Conservation (phyloP, 2,113 vertebrate species). For the Bubalus kerabau region DNA sequence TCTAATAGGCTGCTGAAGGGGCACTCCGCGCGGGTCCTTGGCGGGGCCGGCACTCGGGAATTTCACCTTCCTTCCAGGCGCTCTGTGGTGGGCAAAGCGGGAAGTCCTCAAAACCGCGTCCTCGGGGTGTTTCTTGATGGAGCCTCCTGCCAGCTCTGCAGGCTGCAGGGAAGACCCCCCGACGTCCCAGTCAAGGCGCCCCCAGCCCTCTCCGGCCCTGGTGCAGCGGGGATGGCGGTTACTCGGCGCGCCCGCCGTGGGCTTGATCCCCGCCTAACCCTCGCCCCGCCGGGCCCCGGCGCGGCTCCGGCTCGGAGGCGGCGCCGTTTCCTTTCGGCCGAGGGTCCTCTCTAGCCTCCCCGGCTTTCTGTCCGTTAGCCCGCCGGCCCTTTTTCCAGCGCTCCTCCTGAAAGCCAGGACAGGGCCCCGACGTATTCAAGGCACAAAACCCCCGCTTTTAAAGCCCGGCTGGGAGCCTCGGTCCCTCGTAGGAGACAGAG, state of each 20-base stretch:
- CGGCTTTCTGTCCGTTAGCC: background rate
- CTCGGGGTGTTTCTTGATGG: background rate
- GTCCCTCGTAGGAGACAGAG: background rate
- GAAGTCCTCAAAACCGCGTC: background rate
- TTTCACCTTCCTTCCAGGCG: background rate
- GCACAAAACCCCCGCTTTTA: background rate
- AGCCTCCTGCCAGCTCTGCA: background rate
- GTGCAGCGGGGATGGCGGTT: background rate
- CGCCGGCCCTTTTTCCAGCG: background rate
- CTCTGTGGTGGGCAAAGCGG: background rate
- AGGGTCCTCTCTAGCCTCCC: no score
- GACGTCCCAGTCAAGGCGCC: background rate
- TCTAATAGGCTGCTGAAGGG: background rate
- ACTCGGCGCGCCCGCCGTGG: rapidly evolving
- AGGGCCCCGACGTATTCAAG: background rate
- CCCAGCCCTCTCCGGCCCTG: background rate
- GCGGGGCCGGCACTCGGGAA: rapidly evolving
- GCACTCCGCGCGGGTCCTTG: background rate
- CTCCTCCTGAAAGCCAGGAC: background rate
- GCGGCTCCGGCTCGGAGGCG: rapidly evolving
- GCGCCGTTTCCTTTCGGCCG: background rate
- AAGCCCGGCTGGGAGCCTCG: background rate
- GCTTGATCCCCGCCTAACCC: rapidly evolving
- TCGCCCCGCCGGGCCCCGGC: rapidly evolving
- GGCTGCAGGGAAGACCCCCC: background rate